Conservation (phyloP, 2,888 invertebrate species). For the Tiliacea citrago region DNA sequence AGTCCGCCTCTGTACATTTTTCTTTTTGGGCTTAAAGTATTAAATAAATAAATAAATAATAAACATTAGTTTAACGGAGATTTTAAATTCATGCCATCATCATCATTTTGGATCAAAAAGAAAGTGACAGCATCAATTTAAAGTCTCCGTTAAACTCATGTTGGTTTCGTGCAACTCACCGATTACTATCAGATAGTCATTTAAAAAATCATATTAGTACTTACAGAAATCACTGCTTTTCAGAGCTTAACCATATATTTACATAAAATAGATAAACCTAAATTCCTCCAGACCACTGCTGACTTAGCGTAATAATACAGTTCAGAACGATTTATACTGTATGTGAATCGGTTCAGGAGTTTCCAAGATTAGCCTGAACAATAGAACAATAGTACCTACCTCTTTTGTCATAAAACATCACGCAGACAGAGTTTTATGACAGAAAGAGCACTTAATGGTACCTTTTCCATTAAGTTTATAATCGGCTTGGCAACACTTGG, state of each 20-base stretch:
- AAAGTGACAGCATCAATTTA: too few relatives aligned
- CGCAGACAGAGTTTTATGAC: constrained; percentile 54
- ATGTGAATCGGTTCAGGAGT: constrained; percentile 60
- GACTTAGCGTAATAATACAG: constrained; percentile 31
- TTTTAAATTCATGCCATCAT: too few relatives aligned
- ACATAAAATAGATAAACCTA: neutral
- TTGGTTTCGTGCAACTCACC: too few relatives aligned
- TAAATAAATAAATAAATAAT: too few relatives aligned
- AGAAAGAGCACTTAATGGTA: constrained; percentile 56
- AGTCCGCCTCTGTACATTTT: too few relatives aligned
- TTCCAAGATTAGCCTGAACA: constrained; percentile 60
- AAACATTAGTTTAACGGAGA: too few relatives aligned
- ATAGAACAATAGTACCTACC: constrained; percentile 65
- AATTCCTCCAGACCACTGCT: constrained; percentile 21
- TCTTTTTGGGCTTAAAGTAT: too few relatives aligned
- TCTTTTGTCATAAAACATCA: constrained; percentile 64
- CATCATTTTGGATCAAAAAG: too few relatives aligned
- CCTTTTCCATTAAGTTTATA: constrained; percentile 56
- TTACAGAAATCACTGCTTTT: neutral
- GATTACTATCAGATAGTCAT: too few relatives aligned
- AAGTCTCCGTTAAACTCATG: too few relatives aligned
- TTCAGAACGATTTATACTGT: constrained; percentile 46
- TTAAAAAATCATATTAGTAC: neutral
- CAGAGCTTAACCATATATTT: neutral
- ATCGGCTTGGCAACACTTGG: constrained; percentile 54